A percentile compares a stretch with the other conserved stretches of the same genome.
phyloP scores from a whole-genome alignment of 2,888 invertebrate species.

The Apodemia mormo region DNA sequence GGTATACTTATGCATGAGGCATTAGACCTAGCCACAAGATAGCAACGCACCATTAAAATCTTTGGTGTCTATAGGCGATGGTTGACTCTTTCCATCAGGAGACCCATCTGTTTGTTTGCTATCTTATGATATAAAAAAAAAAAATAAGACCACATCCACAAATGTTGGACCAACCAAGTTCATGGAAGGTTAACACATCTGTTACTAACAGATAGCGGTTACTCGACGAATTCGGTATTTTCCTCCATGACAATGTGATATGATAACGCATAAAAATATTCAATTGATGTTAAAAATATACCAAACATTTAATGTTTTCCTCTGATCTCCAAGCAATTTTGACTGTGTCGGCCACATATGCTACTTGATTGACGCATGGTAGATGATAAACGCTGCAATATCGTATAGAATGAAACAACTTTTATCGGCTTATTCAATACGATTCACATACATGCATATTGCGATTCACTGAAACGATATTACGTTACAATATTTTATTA shows the following conservation, averaged over 20 bases:
- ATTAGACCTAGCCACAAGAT: too few relatives aligned
- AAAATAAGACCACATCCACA: too few relatives aligned
- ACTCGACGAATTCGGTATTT: not conserved
- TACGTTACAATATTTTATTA: constrained; percentile 5
- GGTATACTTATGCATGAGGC: too few relatives aligned
- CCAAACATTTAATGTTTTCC: constrained; percentile 53
- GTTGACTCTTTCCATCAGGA: too few relatives aligned
- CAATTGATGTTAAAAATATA: constrained; percentile 18
- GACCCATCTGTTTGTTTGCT: too few relatives aligned
- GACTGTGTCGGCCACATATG: constrained; percentile 64
- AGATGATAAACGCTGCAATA: constrained; percentile 48
- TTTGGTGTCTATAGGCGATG: too few relatives aligned
- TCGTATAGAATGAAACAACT: constrained; percentile 43
- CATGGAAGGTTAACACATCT: not conserved
- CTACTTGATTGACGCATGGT: constrained; percentile 63
- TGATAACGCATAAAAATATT: constrained; percentile 7
- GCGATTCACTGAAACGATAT: constrained; percentile 13
- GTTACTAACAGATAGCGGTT: not conserved
- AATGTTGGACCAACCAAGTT: not conserved
- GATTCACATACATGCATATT: constrained; percentile 22
- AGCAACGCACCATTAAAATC: too few relatives aligned
- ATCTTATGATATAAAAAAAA: too few relatives aligned
- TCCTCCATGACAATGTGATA: not conserved
- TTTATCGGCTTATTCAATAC: constrained; percentile 29
- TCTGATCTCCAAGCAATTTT: constrained; percentile 60